These are phyloP conservation scores for Aquatica leii DNA, from an alignment of 2,888 invertebrate genomes.

Conservation along the genomic window DNA sequence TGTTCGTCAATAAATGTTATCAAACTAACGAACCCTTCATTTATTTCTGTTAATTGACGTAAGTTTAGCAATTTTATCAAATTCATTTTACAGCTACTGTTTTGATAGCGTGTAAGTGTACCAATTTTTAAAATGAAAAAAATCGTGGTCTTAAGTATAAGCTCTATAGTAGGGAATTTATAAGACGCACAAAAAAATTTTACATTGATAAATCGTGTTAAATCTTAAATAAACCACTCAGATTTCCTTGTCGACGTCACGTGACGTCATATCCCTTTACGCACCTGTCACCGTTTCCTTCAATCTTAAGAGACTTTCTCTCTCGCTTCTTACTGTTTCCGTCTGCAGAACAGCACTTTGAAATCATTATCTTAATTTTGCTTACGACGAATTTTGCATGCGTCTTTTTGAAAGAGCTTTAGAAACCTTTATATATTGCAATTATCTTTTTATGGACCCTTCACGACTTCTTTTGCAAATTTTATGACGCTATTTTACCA, in stretches of 20 bases:
- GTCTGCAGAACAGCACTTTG: slow-evolving; percentile 40
- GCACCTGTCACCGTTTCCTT: slow-evolving; percentile 33
- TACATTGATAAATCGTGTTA: slow-evolving; percentile 29
- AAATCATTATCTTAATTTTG: slow-evolving; percentile 41
- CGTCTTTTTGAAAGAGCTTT: slow-evolving; percentile 26
- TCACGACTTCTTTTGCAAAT: slow-evolving; percentile 19
- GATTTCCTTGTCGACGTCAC: slow-evolving; percentile 16
- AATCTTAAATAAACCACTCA: slow-evolving; percentile 37
- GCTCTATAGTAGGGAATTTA: too few relatives aligned
- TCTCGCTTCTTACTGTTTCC: background rate
- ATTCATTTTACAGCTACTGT: slow-evolving; percentile 15
- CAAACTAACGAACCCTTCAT: slow-evolving; percentile 31
- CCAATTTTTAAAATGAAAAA: too few relatives aligned
- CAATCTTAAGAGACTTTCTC: slow-evolving; percentile 2
- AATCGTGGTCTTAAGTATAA: background rate
- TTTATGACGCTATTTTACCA: slow-evolving; percentile 22
- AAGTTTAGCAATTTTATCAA: slow-evolving; percentile 22
- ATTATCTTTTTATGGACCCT: slow-evolving; percentile 31
- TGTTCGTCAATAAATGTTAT: slow-evolving; percentile 38
- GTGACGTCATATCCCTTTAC: slow-evolving; percentile 28
- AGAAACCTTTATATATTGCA: slow-evolving; percentile 33
- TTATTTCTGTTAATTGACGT: slow-evolving; percentile 34
- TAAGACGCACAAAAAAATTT: background rate
- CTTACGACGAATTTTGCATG: slow-evolving; percentile 32
- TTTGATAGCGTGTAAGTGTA: too few relatives aligned